phyloP scores from a whole-genome alignment of 2,113 vertebrate species.

The Xenus cinereus region DNA sequence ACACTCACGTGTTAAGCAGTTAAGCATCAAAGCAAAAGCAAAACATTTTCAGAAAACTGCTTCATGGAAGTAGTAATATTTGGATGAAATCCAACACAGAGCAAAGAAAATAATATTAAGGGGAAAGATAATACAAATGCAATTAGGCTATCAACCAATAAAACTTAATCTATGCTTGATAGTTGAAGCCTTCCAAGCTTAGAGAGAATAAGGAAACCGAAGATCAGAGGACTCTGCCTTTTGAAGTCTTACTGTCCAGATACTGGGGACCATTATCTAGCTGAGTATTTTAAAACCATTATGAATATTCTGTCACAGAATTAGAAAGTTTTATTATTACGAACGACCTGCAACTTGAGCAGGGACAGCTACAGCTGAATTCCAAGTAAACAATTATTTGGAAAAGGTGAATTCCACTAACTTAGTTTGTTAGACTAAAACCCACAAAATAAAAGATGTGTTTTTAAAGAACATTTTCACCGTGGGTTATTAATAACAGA shows the following conservation, averaged over 20 bases:
- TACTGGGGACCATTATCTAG: constrained; percentile 21
- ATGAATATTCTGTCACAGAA: constrained; percentile 30
- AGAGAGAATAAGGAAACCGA: constrained; percentile 47
- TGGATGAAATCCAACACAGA: constrained; percentile 50
- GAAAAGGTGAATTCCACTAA: constrained; percentile 16
- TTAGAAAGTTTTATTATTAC: constrained; percentile 15
- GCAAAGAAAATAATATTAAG: constrained; percentile 57
- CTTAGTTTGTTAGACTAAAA: background rate
- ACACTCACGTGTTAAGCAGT: constrained; percentile 2
- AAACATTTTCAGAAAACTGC: constrained; percentile 44
- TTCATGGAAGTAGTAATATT: constrained; percentile 11
- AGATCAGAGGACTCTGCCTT: constrained; percentile 48
- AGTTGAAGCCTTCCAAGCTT: constrained; percentile 57
- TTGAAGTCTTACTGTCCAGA: constrained; percentile 47
- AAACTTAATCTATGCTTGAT: constrained; percentile 54
- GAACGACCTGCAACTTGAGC: constrained; percentile 9
- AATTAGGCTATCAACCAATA: constrained; percentile 65
- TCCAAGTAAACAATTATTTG: background rate
- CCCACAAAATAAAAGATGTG: background rate
- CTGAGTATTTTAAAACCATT: constrained; percentile 22
- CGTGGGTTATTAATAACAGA: background rate
- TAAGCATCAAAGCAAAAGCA: constrained; percentile 55
- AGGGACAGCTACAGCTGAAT: background rate
- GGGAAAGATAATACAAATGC: constrained; percentile 55
- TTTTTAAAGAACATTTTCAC: background rate